Evolutionary conservation across 2,113 vertebrate species (phyloP).

Genomic region (Phrynosoma platyrhinos): DNA sequence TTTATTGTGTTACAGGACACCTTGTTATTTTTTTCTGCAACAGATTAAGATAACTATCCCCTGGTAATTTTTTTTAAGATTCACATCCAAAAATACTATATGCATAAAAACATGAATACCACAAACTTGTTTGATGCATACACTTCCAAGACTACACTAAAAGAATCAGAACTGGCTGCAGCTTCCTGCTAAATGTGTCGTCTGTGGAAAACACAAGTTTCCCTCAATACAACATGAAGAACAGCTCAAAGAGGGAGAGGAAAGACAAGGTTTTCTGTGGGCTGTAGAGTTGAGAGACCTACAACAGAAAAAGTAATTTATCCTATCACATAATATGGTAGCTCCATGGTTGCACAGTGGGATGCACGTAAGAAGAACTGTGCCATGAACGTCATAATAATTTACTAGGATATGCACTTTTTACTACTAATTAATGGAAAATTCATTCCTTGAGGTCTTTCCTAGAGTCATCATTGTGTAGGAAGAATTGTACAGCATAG

Average conservation of each 20-base stretch:
- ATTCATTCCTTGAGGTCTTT: background rate
- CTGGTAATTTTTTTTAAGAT: background rate
- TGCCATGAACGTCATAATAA: accelerated
- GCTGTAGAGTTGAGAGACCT: accelerated
- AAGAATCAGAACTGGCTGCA: background rate
- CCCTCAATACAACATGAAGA: accelerated
- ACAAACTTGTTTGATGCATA: background rate
- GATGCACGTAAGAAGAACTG: accelerated
- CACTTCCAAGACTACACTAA: background rate
- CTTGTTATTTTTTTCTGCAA: background rate
- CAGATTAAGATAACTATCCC: background rate
- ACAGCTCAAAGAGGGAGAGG: background rate
- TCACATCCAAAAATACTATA: background rate
- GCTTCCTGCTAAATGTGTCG: accelerated
- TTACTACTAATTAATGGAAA: background rate
- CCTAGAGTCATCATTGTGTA: background rate
- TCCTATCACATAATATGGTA: accelerated
- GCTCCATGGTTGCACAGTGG: accelerated
- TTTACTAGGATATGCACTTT: background rate
- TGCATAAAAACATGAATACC: background rate
- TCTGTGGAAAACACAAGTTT: accelerated
- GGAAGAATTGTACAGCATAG: background rate
- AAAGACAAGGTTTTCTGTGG: accelerated
- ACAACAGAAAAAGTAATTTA: accelerated
- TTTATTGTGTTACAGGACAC: background rate